A percentile compares a stretch with the other conserved stretches of the same genome.
Conservation (phyloP, 2,113 vertebrate genomes). For the Arothron firmamentum region DNA sequence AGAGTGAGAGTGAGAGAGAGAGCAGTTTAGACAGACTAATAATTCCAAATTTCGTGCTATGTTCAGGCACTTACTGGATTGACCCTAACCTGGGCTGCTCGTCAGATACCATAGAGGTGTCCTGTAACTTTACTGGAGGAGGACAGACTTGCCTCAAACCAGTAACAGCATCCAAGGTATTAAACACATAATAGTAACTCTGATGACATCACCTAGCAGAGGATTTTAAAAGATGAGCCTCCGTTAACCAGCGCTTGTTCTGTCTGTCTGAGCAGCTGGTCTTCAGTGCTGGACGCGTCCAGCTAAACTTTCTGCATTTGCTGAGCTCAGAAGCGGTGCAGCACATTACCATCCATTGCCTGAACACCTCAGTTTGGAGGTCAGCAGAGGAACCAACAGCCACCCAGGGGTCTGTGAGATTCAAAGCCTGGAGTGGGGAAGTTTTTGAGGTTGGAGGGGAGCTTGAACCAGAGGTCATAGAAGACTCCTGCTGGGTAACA, state of each 20-base stretch:
- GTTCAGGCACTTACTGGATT: conserved; percentile 93
- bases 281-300: conserved; percentile 83
- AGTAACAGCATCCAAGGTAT: conserved; percentile 89
- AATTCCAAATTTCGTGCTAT: background rate
- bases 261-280: conserved; percentile 74
- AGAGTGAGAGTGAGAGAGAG: background rate
- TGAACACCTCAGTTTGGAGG: conserved; percentile 85
- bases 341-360: conserved; percentile 92
- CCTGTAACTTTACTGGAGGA: conserved; percentile 89
- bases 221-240: background rate
- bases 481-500: conserved; percentile 89
- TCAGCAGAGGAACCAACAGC: conserved; percentile 61
- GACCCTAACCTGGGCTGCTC: conserved; percentile 95
- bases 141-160: conserved; percentile 93
- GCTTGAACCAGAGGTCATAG: conserved; percentile 82
- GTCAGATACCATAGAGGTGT: conserved; percentile 92
- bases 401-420: conserved; percentile 74
- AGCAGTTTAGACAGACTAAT: background rate
- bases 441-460: conserved; percentile 79
- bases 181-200: background rate
- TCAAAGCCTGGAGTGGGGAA: conserved; percentile 89
- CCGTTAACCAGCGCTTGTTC: background rate
- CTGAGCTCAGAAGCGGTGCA: conserved; percentile 92
- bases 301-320: conserved; percentile 97
- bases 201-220: background rate